phyloP scores from a whole-genome alignment of 2,113 vertebrate species.

The Ranitomeya variabilis region DNA sequence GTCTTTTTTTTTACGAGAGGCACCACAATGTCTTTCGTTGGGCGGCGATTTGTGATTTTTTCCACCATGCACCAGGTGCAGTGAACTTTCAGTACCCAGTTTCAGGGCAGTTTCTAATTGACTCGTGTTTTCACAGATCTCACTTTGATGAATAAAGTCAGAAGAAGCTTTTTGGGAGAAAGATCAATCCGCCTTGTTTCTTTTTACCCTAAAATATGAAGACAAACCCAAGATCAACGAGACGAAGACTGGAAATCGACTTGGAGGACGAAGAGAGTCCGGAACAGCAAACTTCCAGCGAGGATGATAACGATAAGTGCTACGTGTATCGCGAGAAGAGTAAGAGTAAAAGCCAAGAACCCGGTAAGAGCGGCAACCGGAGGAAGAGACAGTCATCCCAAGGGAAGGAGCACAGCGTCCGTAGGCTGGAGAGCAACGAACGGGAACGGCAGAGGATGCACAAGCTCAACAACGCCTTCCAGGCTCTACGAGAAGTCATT shows the following conservation, averaged over 20 bases:
- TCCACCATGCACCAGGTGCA: constrained; percentile 17
- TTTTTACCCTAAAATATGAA: constrained; percentile 77
- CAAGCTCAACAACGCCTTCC: constrained; percentile 98
- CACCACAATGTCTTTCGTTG: background rate
- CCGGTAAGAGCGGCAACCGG: constrained; percentile 62
- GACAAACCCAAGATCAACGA: constrained; percentile 83
- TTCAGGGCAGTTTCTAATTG: constrained; percentile 45
- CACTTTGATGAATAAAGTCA: constrained; percentile 31
- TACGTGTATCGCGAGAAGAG: constrained; percentile 65
- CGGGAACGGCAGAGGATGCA: constrained; percentile 96
- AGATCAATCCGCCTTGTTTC: background rate
- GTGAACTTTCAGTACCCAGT: constrained; percentile 7
- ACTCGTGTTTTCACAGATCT: constrained; percentile 58
- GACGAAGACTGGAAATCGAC: constrained; percentile 69
- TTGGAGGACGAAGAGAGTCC: constrained; percentile 69
- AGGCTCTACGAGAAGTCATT: constrained; percentile 91
- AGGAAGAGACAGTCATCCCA: constrained; percentile 66
- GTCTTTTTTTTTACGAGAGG: background rate
- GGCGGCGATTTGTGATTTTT: background rate
- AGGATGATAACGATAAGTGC: constrained; percentile 78
- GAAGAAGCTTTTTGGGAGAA: constrained; percentile 20
- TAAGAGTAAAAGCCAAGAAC: constrained; percentile 59
- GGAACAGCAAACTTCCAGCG: constrained; percentile 70
- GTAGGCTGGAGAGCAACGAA: constrained; percentile 94
- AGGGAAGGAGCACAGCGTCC: constrained; percentile 76